A percentile compares a stretch with the other conserved stretches of the same genome.
These are phyloP conservation scores for Leptinotarsa peninsularis DNA, from an alignment of 2,888 invertebrate species.

Conservation along the genomic window DNA sequence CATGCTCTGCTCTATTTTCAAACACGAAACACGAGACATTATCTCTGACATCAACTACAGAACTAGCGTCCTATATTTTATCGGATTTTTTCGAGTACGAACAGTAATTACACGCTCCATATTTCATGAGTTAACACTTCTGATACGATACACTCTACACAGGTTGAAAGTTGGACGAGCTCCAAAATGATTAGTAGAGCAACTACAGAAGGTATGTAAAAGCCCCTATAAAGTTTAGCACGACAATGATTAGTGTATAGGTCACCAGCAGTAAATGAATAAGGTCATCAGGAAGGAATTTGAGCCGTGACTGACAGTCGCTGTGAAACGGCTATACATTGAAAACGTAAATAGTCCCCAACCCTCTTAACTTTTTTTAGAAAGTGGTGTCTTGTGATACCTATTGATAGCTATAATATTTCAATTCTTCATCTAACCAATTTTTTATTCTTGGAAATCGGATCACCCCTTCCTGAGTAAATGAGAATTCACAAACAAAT, in stretches of 20 bases:
- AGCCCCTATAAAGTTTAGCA: slow-evolving; percentile 24
- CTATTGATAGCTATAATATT: too few relatives aligned
- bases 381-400: too few relatives aligned
- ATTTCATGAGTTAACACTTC: slow-evolving; percentile 17
- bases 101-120: slow-evolving; percentile 23
- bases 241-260: slow-evolving; percentile 28
- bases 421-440: too few relatives aligned
- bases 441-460: too few relatives aligned
- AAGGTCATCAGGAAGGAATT: not conserved
- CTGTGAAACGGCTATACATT: not conserved
- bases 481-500: too few relatives aligned
- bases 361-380: too few relatives aligned
- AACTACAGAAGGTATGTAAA: slow-evolving; percentile 1
- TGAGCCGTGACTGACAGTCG: not conserved
- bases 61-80: not conserved
- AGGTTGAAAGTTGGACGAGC: slow-evolving; percentile 24
- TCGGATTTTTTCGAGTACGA: slow-evolving; percentile 10
- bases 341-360: too few relatives aligned
- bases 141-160: slow-evolving; percentile 13
- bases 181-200: slow-evolving; percentile 30
- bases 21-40: not conserved
- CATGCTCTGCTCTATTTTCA: not conserved
- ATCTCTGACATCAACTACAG: not conserved
- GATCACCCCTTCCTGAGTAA: too few relatives aligned
- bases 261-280: slow-evolving; percentile 6